Evolutionary conservation across 2,113 vertebrate genomes (phyloP).

Genomic region (Tricholaema leucomelas): DNA sequence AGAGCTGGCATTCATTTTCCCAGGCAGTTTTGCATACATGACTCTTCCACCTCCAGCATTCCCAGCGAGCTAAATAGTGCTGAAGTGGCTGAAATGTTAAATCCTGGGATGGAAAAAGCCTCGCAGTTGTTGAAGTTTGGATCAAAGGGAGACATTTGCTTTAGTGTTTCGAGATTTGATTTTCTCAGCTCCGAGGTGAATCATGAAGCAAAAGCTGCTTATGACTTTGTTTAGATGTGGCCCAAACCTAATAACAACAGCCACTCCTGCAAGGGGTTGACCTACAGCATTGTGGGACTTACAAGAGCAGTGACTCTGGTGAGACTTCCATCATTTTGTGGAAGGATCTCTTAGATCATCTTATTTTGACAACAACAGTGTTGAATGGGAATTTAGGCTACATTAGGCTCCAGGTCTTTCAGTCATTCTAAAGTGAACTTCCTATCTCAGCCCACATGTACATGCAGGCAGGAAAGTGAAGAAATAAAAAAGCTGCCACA

Average conservation of each 20-base stretch:
- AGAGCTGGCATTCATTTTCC: not conserved
- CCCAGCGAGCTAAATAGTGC: not conserved
- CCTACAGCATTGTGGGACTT: not conserved
- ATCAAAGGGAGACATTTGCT: not conserved
- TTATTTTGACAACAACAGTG: not conserved
- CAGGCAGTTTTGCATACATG: not conserved
- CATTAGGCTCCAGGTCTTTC: slow-evolving; percentile 27
- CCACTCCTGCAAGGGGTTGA: not conserved
- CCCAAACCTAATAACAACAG: not conserved
- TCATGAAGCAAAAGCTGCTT: not conserved
- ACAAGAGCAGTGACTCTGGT: not conserved
- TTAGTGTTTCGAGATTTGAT: not conserved
- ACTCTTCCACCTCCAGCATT: not conserved
- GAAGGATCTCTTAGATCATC: not conserved
- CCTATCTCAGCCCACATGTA: not conserved
- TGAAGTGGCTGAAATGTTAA: not conserved
- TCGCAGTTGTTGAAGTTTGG: not conserved
- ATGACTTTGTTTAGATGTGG: not conserved
- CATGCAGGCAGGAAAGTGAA: not conserved
- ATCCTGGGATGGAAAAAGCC: not conserved
- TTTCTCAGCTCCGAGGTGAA: not conserved
- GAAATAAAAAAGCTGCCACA: not conserved
- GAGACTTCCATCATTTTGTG: not conserved
- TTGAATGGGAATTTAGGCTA: not conserved
- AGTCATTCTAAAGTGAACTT: slow-evolving; percentile 47